Conservation (phyloP, 2,888 invertebrate species). For the Fragum sueziense region DNA sequence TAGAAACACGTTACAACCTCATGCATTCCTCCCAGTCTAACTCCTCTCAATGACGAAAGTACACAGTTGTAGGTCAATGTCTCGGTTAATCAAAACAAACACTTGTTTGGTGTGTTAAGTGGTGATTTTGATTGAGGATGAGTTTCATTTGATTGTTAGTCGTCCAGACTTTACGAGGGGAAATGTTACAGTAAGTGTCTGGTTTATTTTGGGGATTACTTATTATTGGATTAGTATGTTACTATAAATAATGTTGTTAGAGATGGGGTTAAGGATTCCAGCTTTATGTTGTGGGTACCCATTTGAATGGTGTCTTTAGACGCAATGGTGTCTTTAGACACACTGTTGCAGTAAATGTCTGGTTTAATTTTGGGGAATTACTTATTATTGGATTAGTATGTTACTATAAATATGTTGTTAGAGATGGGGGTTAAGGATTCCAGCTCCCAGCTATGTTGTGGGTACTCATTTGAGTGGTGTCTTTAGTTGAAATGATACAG, state of each 20-base stretch:
- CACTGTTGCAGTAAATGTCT: not conserved
- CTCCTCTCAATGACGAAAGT: slow-evolving; percentile 18
- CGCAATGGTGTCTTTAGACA: not conserved
- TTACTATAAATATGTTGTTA: not conserved
- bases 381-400: not conserved
- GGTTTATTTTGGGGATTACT: not conserved
- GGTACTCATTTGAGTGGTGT: no score
- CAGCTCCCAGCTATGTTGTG: no score
- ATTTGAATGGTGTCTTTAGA: no score
- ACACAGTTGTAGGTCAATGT: slow-evolving; percentile 6
- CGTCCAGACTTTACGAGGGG: not conserved
- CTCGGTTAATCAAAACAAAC: slow-evolving; percentile 7
- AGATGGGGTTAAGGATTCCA: no score
- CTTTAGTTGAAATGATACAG: not conserved
- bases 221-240: not conserved
- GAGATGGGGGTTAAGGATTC: no score
- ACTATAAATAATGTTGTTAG: not conserved
- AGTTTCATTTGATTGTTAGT: not conserved
- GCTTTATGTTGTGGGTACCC: no score
- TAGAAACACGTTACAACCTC: slow-evolving; percentile 14
- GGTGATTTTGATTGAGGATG: not conserved
- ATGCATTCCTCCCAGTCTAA: not conserved
- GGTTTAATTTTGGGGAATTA: not conserved
- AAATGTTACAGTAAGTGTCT: not conserved
- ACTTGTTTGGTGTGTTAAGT: not conserved